Evolutionary conservation across 2,888 invertebrate genomes (phyloP).

Genomic region (Idaea aversata): DNA sequence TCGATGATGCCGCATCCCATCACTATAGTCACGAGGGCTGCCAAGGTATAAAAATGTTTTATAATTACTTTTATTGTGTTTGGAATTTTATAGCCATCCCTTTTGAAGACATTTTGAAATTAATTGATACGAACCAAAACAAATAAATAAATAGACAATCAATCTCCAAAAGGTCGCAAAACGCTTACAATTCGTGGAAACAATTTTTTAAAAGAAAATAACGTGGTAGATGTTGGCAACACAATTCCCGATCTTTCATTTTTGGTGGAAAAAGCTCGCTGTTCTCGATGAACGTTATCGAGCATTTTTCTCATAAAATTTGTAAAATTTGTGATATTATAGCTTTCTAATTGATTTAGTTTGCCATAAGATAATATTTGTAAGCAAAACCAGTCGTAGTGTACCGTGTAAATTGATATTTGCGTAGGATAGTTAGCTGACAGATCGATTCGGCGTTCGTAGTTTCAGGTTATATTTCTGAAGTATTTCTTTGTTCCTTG

Average conservation of each 20-base stretch:
- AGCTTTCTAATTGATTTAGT: conserved; percentile 31
- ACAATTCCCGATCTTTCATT: conserved; percentile 41
- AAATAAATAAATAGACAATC: background rate
- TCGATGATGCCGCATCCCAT: background rate
- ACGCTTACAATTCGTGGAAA: background rate
- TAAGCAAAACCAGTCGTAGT: conserved; percentile 10
- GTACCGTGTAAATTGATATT: conserved; percentile 17
- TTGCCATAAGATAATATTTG: conserved; percentile 17
- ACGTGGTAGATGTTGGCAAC: conserved; percentile 31
- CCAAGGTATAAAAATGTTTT: background rate
- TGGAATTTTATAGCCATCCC: background rate
- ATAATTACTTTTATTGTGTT: background rate
- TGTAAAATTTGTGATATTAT: conserved; percentile 43
- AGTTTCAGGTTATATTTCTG: conserved; percentile 66
- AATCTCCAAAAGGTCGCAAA: background rate
- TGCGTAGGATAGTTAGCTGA: conserved; percentile 39
- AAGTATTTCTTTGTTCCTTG: conserved; percentile 47
- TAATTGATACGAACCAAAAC: background rate
- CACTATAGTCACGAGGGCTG: background rate
- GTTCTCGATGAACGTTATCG: conserved; percentile 41
- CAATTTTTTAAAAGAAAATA: background rate
- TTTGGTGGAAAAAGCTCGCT: conserved; percentile 52
- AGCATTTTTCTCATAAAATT: conserved; percentile 44
- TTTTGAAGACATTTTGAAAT: background rate
- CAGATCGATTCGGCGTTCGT: conserved; percentile 67